phyloP scores from a whole-genome alignment of 2,888 invertebrate species.

The Neuroscelio doddi region DNA sequence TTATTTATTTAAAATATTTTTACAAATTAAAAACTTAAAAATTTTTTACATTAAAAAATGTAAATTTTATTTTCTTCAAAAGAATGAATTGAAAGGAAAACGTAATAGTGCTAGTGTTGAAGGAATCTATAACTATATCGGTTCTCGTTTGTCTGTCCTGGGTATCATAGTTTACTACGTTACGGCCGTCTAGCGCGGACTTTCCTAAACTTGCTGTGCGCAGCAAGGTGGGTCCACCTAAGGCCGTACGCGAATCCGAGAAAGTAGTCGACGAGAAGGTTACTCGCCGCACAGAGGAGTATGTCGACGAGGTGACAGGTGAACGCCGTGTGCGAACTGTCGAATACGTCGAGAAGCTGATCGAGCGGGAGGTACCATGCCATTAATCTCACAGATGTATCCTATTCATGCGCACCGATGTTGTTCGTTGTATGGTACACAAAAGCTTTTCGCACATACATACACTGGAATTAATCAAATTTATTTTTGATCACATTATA shows the following conservation, averaged over 20 bases:
- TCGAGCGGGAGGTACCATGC: constrained; percentile 91
- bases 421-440: constrained; percentile 38
- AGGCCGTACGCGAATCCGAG: constrained; percentile 91
- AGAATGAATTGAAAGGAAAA: background rate
- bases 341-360: constrained; percentile 95
- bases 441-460: constrained; percentile 35
- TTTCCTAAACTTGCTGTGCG: constrained; percentile 91
- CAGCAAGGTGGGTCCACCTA: constrained; percentile 86
- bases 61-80: background rate
- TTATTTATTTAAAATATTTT: no score
- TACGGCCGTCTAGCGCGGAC: constrained; percentile 79
- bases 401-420: constrained; percentile 34
- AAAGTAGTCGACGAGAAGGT: constrained; percentile 91
- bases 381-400: constrained; percentile 22
- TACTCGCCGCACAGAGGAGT: constrained; percentile 90
- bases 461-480: constrained; percentile 10
- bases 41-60: no score
- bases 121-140: constrained; percentile 51
- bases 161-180: constrained; percentile 67
- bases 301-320: constrained; percentile 88
- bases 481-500: constrained; percentile 5
- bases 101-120: constrained; percentile 26
- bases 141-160: constrained; percentile 64
- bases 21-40: no score
- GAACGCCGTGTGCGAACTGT: constrained; percentile 90